Evolutionary conservation across 2,113 vertebrate species (phyloP), one percentile per base, ranked within the genome.

Genomic region (Nothobranchius furzeri): DNA sequence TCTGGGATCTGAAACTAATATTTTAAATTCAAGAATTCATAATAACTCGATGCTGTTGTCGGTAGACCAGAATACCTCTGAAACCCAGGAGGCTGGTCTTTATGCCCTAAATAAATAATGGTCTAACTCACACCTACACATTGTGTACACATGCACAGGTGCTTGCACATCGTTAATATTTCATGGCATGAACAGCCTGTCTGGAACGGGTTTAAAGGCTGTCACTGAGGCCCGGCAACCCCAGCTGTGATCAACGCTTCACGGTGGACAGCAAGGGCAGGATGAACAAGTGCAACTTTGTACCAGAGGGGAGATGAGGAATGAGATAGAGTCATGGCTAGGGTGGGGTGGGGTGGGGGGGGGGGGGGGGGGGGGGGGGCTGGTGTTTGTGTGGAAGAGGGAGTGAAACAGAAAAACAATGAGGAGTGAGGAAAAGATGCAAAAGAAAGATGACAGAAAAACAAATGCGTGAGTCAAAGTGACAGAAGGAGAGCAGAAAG

Each of bases 81-180:
- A 40, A 40, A 40, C 3, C 37, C 37, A 40, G 6, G 37, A 7
- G 3, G 9, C 9, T 9, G 6, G 37, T 40, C 9, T 4, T 40
- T 40, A 40, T 40, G 6, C 37, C 6, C 37, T 9, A 40, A 40
- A 40, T 40, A 40, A 40, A 40, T 40, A 40, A 40, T 4, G 37
- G 6, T 74, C 35, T 51, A 13, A 53, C 42, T 49, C 35, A 13
- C 57, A 54, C 12, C 60, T 45, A 45, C 30, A n/a, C 54, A 42
- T 64, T 37, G 50, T 8, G 35, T 35, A 49, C 37, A 65, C 71
- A 71, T 37, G 58, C 60, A 78, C 70, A 84, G 80, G 78, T 87
- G 76, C 55, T 64, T 75, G 87, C 68, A 67, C 35, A 24, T 25
- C 36, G 36, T 90, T 79, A 91, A 86, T 90, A 87, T 91, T 90